Evolutionary conservation across 2,113 vertebrate species (phyloP).

Genomic region (Lophius piscatorius): DNA sequence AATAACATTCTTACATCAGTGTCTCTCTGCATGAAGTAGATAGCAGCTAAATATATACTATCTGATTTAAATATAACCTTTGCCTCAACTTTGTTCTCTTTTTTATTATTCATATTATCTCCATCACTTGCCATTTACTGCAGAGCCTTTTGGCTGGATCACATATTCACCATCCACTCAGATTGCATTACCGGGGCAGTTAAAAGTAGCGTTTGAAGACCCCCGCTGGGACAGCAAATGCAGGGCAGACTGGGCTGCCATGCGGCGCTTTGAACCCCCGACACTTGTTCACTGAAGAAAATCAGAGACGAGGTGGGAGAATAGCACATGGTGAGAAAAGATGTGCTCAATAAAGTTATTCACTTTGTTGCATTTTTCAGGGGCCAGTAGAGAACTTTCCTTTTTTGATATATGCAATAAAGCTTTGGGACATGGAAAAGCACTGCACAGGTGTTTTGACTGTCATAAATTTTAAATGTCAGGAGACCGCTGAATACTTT

Average conservation of each 20-base stretch:
- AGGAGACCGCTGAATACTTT: constrained; percentile 10
- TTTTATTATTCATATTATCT: constrained; percentile 59
- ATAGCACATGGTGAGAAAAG: constrained; percentile 13
- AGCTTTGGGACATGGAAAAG: constrained; percentile 56
- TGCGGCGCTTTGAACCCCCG: constrained; percentile 39
- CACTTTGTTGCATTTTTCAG: constrained; percentile 64
- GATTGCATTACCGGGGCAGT: constrained; percentile 51
- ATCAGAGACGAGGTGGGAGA: constrained; percentile 49
- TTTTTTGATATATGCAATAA: constrained; percentile 37
- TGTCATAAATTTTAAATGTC: constrained; percentile 60
- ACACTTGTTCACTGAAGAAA: constrained; percentile 29
- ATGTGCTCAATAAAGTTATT: constrained; percentile 46
- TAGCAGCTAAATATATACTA: constrained; percentile 16
- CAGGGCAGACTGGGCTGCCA: constrained; percentile 29
- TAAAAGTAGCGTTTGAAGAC: constrained; percentile 62
- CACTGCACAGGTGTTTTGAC: constrained; percentile 66
- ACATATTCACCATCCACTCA: constrained; percentile 37
- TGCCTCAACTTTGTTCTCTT: constrained; percentile 39
- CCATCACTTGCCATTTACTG: constrained; percentile 49
- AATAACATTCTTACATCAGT: constrained; percentile 2
- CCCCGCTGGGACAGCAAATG: constrained; percentile 52
- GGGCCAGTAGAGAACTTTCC: constrained; percentile 48
- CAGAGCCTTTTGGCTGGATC: constrained; percentile 39
- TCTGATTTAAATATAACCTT: constrained; percentile 53
- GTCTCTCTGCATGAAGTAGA: constrained; percentile 17